These are phyloP conservation scores for Gobio gobio DNA, from an alignment of 2,113 vertebrate species.

Conservation along the genomic window DNA sequence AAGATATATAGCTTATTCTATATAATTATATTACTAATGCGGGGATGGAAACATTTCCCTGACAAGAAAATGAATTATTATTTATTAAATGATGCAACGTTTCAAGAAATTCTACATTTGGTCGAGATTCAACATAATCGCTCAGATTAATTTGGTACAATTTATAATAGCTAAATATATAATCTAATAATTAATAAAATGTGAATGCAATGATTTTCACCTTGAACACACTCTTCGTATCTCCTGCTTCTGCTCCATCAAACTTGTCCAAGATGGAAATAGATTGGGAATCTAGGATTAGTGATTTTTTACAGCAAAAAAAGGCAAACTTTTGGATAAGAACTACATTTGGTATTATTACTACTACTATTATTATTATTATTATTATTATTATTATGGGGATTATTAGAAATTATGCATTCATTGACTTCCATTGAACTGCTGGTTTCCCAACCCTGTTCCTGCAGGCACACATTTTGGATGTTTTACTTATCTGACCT, in stretches of 20 bases:
- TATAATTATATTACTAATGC: not conserved
- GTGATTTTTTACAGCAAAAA: not conserved
- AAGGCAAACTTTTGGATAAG: not conserved
- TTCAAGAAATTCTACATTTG: not conserved
- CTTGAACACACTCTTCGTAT: not conserved
- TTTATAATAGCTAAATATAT: not conserved
- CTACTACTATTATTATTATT: not conserved
- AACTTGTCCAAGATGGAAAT: not conserved
- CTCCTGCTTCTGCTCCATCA: not conserved
- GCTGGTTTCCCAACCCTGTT: not conserved
- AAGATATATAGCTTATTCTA: not conserved
- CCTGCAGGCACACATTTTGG: not conserved
- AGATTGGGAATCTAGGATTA: not conserved
- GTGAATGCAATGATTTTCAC: not conserved
- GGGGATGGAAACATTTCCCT: not conserved
- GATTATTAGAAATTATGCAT: not conserved
- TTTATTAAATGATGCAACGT: not conserved
- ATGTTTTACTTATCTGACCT: not conserved
- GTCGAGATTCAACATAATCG: not conserved
- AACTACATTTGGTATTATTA: not conserved
- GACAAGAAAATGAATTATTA: not conserved
- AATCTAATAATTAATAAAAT: not conserved
- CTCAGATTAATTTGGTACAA: not conserved
- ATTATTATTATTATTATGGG: not conserved
- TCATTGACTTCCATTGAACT: not conserved